Evolutionary conservation across 2,113 vertebrate genomes (phyloP).

Genomic region (Thinocorus orbignyianus): DNA sequence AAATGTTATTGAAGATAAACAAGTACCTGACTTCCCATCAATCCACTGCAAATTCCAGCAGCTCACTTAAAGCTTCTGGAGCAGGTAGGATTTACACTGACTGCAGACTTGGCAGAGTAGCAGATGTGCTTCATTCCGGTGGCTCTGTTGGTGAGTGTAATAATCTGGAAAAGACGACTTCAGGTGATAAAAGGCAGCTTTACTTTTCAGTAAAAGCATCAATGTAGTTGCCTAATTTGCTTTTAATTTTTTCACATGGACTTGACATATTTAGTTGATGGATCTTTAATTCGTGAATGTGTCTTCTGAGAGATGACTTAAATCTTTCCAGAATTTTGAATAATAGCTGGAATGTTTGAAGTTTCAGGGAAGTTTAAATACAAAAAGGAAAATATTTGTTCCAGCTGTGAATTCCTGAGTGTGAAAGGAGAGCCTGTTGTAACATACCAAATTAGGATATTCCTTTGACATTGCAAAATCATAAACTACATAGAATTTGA

Average conservation of each 20-base stretch:
- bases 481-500: neutral
- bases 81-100: neutral
- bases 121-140: neutral
- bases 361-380: neutral
- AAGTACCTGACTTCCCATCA: neutral
- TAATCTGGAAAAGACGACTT: neutral
- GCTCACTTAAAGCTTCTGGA: neutral
- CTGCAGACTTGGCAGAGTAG: neutral
- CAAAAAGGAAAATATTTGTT: neutral
- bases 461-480: neutral
- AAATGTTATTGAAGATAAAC: neutral
- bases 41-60: neutral
- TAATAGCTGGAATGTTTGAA: neutral
- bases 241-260: neutral
- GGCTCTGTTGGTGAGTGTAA: neutral
- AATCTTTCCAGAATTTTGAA: neutral
- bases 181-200: neutral
- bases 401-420: neutral
- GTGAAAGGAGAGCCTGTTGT: neutral
- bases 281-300: neutral
- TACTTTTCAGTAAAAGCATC: neutral
- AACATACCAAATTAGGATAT: neutral
- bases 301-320: neutral
- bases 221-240: neutral
- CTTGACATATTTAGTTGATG: neutral